Conservation (phyloP, 2,888 invertebrate species). For the Cephus rjabovi region DNA sequence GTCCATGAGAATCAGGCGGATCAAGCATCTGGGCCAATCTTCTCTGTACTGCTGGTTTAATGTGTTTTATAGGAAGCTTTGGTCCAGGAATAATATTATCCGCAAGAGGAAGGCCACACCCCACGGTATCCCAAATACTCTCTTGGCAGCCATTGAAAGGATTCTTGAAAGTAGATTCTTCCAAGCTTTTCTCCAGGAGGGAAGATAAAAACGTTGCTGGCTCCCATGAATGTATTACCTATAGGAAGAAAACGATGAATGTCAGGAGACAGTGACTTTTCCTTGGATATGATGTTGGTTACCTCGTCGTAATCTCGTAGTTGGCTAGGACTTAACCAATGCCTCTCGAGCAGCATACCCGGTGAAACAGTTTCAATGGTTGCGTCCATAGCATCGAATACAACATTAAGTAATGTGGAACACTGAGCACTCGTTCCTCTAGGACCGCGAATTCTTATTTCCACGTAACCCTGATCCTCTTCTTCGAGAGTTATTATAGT, state of each 20-base stretch:
- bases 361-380: slow-evolving; percentile 76
- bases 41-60: slow-evolving; percentile 72
- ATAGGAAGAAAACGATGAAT: slow-evolving; percentile 4
- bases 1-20: slow-evolving; percentile 78
- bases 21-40: slow-evolving; percentile 77
- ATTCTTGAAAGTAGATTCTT: slow-evolving; percentile 59
- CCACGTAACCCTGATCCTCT: slow-evolving; percentile 70
- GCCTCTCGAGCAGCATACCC: slow-evolving; percentile 75
- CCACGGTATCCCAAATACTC: slow-evolving; percentile 61
- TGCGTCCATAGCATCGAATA: slow-evolving; percentile 72
- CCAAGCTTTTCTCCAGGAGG: slow-evolving; percentile 56
- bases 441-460: slow-evolving; percentile 77
- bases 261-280: background rate
- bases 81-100: slow-evolving; percentile 61
- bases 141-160: slow-evolving; percentile 60
- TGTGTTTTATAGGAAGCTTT: slow-evolving; percentile 68
- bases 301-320: slow-evolving; percentile 66
- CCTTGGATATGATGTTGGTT: background rate
- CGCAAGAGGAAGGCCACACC: slow-evolving; percentile 54
- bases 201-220: slow-evolving; percentile 54
- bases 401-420: slow-evolving; percentile 78
- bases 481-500: slow-evolving; percentile 75
- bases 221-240: slow-evolving; percentile 62
- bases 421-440: slow-evolving; percentile 69
- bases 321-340: slow-evolving; percentile 74